These are phyloP conservation scores for Spongilla lacustris DNA, from an alignment of 37 sponge, comb jelly and placozoan species.

Conservation along the genomic window DNA sequence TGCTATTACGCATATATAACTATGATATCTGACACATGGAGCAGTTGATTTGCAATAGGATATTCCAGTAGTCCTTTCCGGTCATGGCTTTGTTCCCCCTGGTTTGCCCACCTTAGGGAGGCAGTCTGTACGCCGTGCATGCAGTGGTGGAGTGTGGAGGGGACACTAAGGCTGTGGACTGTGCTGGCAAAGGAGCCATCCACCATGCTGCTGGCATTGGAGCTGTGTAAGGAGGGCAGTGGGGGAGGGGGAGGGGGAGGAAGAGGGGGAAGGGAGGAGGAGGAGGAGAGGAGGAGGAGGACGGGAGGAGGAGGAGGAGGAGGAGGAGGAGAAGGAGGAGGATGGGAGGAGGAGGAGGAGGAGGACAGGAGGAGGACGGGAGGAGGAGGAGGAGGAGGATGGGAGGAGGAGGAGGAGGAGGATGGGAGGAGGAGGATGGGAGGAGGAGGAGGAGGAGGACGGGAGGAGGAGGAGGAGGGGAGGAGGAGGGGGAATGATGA, in stretches of 20 bases:
- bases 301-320: neutral
- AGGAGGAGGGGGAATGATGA: too few species aligned
- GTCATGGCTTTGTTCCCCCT: too few species aligned
- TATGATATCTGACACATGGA: too few species aligned
- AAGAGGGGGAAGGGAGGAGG: neutral
- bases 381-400: too few species aligned
- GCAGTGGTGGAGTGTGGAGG: conserved; percentile 51
- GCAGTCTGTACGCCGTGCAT: conserved; percentile 59
- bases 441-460: too few species aligned
- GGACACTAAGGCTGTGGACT: conserved; percentile 12
- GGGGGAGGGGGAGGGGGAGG: neutral
- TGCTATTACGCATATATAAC: too few species aligned
- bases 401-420: too few species aligned
- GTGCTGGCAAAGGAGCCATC: conserved; percentile 33
- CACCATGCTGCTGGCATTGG: conserved; percentile 64
- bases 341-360: neutral
- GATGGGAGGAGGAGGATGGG: too few species aligned
- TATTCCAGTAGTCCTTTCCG: too few species aligned
- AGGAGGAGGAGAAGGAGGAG: neutral
- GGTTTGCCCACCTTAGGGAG: conserved; percentile 20
- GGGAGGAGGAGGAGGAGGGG: too few species aligned
- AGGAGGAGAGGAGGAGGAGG: neutral
- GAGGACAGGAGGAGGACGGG: neutral
- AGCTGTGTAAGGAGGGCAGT: conserved; percentile 32
- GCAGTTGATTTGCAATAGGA: too few species aligned